Conservation (phyloP, 2,888 invertebrate genomes). For the Troides aeacus region DNA sequence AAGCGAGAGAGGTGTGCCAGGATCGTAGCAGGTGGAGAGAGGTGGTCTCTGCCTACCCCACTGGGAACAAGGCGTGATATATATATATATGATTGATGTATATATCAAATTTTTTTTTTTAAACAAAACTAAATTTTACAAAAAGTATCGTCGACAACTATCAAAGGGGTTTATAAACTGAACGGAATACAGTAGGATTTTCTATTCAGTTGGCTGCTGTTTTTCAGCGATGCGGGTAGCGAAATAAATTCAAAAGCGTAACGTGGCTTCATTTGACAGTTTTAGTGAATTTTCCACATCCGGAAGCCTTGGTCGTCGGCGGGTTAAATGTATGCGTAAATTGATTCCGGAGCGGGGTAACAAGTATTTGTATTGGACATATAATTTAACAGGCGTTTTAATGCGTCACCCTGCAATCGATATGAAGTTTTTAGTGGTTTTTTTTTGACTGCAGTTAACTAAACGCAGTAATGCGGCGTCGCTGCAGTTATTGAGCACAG, state of each 20-base stretch:
- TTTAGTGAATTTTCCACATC: conserved; percentile 29
- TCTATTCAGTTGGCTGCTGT: conserved; percentile 10
- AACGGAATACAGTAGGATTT: conserved; percentile 18
- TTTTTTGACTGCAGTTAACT: conserved; percentile 17
- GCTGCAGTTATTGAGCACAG: conserved; percentile 18
- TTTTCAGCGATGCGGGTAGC: conserved; percentile 17
- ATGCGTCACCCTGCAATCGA: conserved; percentile 15
- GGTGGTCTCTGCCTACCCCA: no score
- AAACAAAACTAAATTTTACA: neutral
- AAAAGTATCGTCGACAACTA: neutral
- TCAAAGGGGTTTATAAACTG: neutral
- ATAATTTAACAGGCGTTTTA: conserved; percentile 19
- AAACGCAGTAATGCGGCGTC: conserved; percentile 9
- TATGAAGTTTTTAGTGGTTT: conserved; percentile 1
- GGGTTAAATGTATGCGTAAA: conserved; percentile 27
- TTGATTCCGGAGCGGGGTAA: conserved; percentile 20
- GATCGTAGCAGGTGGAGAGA: no score
- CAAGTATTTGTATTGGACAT: conserved; percentile 21
- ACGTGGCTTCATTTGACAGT: conserved; percentile 28
- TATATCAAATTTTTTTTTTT: neutral
- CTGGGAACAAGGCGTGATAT: no score
- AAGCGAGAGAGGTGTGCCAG: no score
- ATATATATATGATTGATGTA: no score
- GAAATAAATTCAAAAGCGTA: conserved; percentile 23
- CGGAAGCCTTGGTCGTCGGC: conserved; percentile 20